Base-by-base conservation (phyloP, 2,113 vertebrate genomes). In the Semicossyphus pulcher region DNA sequence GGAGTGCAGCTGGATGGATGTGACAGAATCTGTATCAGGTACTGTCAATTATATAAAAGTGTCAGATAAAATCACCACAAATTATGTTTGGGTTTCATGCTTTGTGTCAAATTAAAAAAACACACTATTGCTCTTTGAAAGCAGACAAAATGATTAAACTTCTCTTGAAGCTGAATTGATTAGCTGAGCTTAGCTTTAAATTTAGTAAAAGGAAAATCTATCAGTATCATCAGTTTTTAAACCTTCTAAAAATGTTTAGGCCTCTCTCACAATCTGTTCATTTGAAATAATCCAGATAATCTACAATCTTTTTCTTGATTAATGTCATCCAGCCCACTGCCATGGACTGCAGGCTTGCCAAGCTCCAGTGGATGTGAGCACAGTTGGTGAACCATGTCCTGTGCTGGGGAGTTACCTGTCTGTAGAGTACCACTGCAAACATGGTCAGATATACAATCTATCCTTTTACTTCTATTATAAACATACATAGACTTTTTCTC, bases 341-440 rank as follows among this genome's bases (percentile, higher is more conserved):
- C 96, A 94, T 0, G 95, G 97, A 61, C 95, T 95, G 39, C 96
- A 98, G 84, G 94, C 91, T 4, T 98, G 96, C 81, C 97, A 97
- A 88, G 93, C 95, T 62, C 72, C 93, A 21, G 92, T 94, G 1
- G 94, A 97, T 39, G 57, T 87, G 32, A 80, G 85, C 44, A 91
- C 94, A 67, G 96, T 96, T 83, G 95, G 95, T 88, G 94, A 97
- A 20, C 93, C 94, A 1, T 98, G 97, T 72, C 95, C 94, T n/a
- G 52, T 57, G 6, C 72, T 80, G 20, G 94, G 96, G 76, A 99
- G 93, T 83, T 98, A 98, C 87, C 90, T 98, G 62, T 96, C 95
- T 70, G 76, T 99, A 71, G 95, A 94, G 1, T 98, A 97, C 76
- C 92, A 87, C 88, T 98, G 97, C 92, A 94, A 84, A 89, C 93